Base-by-base conservation (phyloP, 2,888 invertebrate species). In the Carcina quercana region DNA sequence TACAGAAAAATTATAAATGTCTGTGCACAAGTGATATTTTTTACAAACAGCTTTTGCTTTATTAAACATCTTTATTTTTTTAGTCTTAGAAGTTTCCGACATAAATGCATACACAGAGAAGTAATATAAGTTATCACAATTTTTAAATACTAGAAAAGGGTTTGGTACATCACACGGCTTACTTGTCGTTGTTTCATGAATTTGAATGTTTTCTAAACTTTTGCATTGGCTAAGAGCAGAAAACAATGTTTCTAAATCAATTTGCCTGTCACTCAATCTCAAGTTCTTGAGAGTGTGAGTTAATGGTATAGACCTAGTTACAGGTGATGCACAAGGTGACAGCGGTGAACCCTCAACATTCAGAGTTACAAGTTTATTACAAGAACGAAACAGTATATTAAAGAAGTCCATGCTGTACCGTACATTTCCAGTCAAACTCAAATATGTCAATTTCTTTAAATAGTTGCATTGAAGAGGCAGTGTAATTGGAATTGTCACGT, bases 371-470 rank as follows among this genome's bases (percentile, higher is more conserved):
- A 82, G 53, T 42, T 62, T 64, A 15, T 43, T 34, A 53, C 72
- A 72, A 35, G 42, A 51, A 17, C 50, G 43, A 50, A 80, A 79
- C 28, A 82, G 45, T 12, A 66, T 41, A 38, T 60, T 55, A 44
- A 76, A 82, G 48, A 80, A 78, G 13, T 70, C 61, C 10, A 34
- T 17, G 47, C 47, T 57, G 30, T 62, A 71, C 4, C 47, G 43
- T 19, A 66, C 53, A 34, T 39, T 28, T n/a, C 70, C 72, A 38
- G 32, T 47, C 41, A 80, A 49, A 52, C 59, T 68, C 38, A 82
- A 52, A 50, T 56, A 70, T 27, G 73, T 76, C 27, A 82, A 34
- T 52, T 76, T 78, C 21, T 46, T 55, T 35, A 78, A 62, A 52
- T 64, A 79, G 28, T 51, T 41, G 38, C 43, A 50, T 11, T 39